Base-by-base conservation (phyloP, 2,113 vertebrate genomes). In the Oophaga pumilio region DNA sequence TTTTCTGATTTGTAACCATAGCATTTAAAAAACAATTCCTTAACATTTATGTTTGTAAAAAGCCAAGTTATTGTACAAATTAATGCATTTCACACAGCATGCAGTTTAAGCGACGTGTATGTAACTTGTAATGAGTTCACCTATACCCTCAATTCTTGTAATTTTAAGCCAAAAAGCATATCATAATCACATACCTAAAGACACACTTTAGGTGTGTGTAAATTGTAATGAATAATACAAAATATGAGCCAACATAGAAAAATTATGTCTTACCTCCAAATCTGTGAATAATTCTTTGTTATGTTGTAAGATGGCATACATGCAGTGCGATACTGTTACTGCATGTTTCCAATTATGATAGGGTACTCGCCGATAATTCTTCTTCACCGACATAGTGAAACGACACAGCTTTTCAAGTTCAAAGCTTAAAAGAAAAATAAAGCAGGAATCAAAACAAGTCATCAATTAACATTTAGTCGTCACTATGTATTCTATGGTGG, bases 261-360 rank as follows among this genome's bases (percentile, higher is more conserved):
- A 17, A 26, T 68, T 1, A 53, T 68, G 50, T 52, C 94, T 86
- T 91, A 99, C 98, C 97, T 99, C 98, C 0, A 99, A 91, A 66
- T 99, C 97, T 7, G 97, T 97, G 94, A 99, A 99, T 83, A 97
- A 95, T 73, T 93, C 96, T 28, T 93, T 89, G 88, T 93, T 96
- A 92, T 95, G 97, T 92, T 99, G 97, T 26, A 99, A 94, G 73
- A 99, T 99, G 91, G 94, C 96, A 0, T 97, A 99, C 98, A 99
- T 99, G 92, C 98, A 99, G 92, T 99, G 98, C 0, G 95, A 97
- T 56, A 99, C 98, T 0, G 97, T 98, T 87, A 99, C 95, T 0
- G 98, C 98, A 0, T 99, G 98, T 89, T 99, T 99, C 98, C 98
- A 99, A 93, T 99, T 99, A 95, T 99, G 98, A 90, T 99, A 99